Percentiles rank a stretch among this genome's conserved stretches.
Conservation (phyloP, 2,797 vertebrate species). For the Delichon dasypus region DNA sequence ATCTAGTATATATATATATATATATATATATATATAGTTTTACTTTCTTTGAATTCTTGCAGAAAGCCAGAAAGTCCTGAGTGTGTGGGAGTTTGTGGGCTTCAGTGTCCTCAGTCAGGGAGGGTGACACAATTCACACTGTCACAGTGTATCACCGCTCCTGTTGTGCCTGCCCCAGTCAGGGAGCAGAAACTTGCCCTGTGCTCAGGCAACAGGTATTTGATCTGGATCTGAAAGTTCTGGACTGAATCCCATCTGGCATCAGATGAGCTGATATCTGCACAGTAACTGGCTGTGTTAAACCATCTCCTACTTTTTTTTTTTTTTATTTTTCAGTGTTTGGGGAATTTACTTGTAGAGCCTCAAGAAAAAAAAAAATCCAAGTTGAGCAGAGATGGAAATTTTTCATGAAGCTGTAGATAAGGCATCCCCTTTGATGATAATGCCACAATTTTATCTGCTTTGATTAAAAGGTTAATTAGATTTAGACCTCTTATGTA, state of each 20-base stretch:
- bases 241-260: not conserved
- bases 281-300: not conserved
- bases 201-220: not conserved
- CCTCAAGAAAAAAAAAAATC: not conserved
- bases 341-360: not conserved
- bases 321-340: not conserved
- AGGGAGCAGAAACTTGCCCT: not conserved
- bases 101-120: not conserved
- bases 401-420: not conserved
- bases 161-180: not conserved
- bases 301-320: not conserved
- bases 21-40: not conserved
- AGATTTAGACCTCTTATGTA: conserved; percentile 11
- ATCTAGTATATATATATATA: not conserved
- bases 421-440: not conserved
- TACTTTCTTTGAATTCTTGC: not conserved
- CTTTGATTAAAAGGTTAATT: conserved; percentile 50
- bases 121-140: accelerated
- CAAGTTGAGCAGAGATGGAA: not conserved
- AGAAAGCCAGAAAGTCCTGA: not conserved
- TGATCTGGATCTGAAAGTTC: not conserved
- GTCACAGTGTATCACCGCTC: not conserved
- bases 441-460: not conserved
- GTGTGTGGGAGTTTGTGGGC: not conserved
- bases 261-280: not conserved